phyloP scores from a whole-genome alignment of 2,888 invertebrate species.

The Pristionchus mayeri region DNA sequence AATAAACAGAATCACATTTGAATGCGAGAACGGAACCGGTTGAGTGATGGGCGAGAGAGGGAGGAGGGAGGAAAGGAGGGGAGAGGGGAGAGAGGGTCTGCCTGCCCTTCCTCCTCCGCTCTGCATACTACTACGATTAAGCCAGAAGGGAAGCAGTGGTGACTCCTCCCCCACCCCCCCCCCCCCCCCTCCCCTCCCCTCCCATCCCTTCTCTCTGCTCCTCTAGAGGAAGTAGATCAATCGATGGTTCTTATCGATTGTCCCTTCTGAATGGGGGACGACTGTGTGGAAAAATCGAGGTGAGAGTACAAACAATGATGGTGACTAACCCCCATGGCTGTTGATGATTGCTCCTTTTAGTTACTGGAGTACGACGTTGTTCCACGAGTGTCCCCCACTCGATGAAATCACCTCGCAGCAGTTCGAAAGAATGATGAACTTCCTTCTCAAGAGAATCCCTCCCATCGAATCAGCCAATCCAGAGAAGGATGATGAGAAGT shows the following conservation, averaged over 20 bases:
- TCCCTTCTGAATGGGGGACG: conserved; percentile 14
- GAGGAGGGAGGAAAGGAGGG: background rate
- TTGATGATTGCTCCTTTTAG: background rate
- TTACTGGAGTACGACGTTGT: background rate
- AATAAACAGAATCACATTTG: conserved; percentile 37
- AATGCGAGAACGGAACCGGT: conserved; percentile 39
- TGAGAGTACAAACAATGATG: background rate
- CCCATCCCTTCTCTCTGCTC: background rate
- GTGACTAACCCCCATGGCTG: background rate
- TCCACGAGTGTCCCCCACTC: background rate
- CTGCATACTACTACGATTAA: conserved; percentile 31
- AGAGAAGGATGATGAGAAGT: conserved; percentile 41
- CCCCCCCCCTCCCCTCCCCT: background rate
- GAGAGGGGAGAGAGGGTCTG: background rate
- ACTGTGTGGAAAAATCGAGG: background rate
- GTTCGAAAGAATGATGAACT: conserved; percentile 17
- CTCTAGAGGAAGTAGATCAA: background rate
- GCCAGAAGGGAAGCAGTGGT: background rate
- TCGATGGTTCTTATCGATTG: background rate
- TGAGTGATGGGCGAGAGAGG: background rate
- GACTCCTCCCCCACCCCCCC: background rate
- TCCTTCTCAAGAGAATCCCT: conserved; percentile 48
- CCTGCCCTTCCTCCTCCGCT: conserved; percentile 25
- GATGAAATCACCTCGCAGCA: background rate
- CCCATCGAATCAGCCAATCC: conserved; percentile 39